Evolutionary conservation across 2,888 invertebrate species (phyloP), one percentile per base, ranked within the genome.

Genomic region (Apamea crenata): DNA sequence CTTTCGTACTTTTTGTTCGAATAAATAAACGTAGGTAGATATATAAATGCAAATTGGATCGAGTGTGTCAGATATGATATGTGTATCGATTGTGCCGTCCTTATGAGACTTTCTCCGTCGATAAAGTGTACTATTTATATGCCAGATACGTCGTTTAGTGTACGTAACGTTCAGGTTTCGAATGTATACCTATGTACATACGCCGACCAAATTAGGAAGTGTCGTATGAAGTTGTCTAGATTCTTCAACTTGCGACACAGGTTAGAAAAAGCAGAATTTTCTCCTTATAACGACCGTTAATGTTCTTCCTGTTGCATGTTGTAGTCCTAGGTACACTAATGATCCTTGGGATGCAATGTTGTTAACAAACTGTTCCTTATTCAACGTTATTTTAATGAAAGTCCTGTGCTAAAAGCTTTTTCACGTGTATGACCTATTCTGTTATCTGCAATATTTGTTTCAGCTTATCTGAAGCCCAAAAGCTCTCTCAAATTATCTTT

Each of bases 101-200:
- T 78, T 74, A 86, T 63, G 63, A 59, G 47, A 90, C 89, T 89
- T 89, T 89, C 89, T 83, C 86, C 71, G 69, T 71, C 84, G 76
- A 86, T 90, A 90, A 84, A 87, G 76, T 76, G 32, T n/a, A 72
- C 40, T 80, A 80, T 89, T 84, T 88, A 88, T 74, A 75, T 81
- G 71, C 68, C 47, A 67, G 66, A 73, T 77, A 80, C 75, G 84
- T 83, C 85, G 73, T 78, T 80, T 84, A 36, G 44, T 25, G 12
- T 32, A 79, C 80, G 81, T 86, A 89, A 87, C 82, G 44, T 80
- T 81, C 89, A 74, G 78, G 89, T 86, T 84, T 81, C 56, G 77
- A 80, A 78, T 85, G 73, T 80, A 44, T 32, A n/a, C n/a, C n/a
- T n/a, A 44, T 25, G 59, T 73, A 78, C 71, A 82, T 59, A 40